phyloP scores from a whole-genome alignment of 1,140 invertebrate genomes.

The Ips typographus region DNA sequence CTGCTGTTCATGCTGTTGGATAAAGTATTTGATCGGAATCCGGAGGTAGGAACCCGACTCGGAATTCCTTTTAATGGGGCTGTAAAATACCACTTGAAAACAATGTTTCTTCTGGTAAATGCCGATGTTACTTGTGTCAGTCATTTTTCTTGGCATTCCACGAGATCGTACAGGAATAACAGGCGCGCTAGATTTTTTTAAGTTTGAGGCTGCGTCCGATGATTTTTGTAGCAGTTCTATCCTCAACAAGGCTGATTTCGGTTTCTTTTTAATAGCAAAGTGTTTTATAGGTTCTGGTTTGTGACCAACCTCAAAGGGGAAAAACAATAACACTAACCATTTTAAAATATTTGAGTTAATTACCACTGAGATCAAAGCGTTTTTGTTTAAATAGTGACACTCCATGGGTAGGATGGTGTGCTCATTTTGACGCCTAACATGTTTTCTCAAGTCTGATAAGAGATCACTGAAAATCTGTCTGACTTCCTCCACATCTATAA shows the following conservation, averaged over 20 bases:
- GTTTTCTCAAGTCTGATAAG: constrained; percentile 81
- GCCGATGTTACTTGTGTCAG: constrained; percentile 75
- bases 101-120: not conserved
- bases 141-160: constrained; percentile 96
- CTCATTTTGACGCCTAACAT: constrained; percentile 84
- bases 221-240: constrained; percentile 91
- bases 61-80: constrained; percentile 90
- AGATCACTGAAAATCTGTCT: constrained; percentile 87
- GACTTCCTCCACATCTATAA: constrained; percentile 77
- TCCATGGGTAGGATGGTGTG: constrained; percentile 88
- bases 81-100: constrained; percentile 44
- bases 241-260: constrained; percentile 88
- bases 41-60: constrained; percentile 70
- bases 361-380: constrained; percentile 83
- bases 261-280: constrained; percentile 92
- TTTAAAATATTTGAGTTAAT: constrained; percentile 48
- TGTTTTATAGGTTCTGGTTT: constrained; percentile 76
- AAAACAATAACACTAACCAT: not conserved
- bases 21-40: constrained; percentile 63
- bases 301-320: constrained; percentile 57
- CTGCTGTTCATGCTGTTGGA: constrained; percentile 53
- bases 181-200: constrained; percentile 85
- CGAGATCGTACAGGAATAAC: constrained; percentile 88
- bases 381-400: constrained; percentile 95
- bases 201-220: constrained; percentile 81